Evolutionary conservation across 2,113 vertebrate species (phyloP).

Genomic region (Sciurus niger): DNA sequence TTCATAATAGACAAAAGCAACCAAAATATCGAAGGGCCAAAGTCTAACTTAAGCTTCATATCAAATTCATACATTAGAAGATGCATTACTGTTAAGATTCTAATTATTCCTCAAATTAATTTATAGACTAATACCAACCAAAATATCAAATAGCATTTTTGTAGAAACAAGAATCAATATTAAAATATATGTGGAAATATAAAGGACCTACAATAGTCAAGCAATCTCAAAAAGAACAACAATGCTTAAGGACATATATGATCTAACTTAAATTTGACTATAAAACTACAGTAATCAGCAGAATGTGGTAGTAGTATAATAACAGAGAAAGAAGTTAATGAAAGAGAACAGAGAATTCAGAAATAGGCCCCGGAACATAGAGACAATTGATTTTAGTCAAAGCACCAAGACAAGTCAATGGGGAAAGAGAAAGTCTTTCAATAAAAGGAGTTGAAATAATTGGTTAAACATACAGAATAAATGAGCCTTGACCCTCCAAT

Average conservation of each 20-base stretch:
- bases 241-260: background rate
- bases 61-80: background rate
- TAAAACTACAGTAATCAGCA: background rate
- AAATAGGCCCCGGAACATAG: background rate
- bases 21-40: background rate
- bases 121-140: slow-evolving; percentile 9
- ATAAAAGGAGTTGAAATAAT: background rate
- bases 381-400: background rate
- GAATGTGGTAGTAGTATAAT: background rate
- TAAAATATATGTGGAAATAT: background rate
- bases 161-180: background rate
- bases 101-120: background rate
- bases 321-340: background rate
- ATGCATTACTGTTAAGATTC: background rate
- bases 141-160: background rate
- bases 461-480: background rate
- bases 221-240: background rate
- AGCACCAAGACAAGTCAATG: background rate
- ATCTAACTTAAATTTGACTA: background rate
- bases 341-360: background rate
- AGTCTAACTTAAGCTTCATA: background rate
- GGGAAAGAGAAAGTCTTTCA: background rate
- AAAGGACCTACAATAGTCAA: background rate
- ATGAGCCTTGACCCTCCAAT: background rate
- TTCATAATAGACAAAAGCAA: too few relatives aligned